Evolutionary conservation across 2,113 vertebrate species (phyloP).

Genomic region (Lipotes vexillifer): DNA sequence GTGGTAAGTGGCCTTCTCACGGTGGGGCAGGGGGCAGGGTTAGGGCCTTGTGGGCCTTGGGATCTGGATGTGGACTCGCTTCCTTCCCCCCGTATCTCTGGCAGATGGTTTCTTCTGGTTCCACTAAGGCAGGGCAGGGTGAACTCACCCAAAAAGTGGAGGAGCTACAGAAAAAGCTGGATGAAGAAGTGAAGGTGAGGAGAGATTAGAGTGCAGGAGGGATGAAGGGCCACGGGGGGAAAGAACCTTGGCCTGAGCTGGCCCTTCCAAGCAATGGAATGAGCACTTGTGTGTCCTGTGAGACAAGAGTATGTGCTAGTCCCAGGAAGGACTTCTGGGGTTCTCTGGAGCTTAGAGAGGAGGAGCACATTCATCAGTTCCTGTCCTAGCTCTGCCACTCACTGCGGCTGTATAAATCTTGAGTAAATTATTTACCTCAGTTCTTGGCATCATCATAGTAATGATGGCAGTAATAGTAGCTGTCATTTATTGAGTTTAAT

Average conservation of each 20-base stretch:
- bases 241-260: background rate
- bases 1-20: slow-evolving; percentile 74
- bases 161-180: slow-evolving; percentile 84
- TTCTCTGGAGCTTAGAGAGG: background rate
- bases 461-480: background rate
- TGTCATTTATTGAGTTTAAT: background rate
- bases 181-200: slow-evolving; percentile 83
- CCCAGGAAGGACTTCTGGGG: background rate
- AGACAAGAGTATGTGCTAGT: background rate
- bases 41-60: background rate
- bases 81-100: background rate
- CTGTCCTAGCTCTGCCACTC: background rate
- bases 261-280: background rate
- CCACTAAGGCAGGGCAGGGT: slow-evolving; percentile 69
- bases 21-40: background rate
- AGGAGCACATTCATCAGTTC: background rate
- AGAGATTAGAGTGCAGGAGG: background rate
- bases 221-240: background rate
- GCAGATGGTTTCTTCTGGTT: slow-evolving; percentile 59
- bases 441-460: background rate
- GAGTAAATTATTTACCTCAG: background rate
- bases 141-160: slow-evolving; percentile 80
- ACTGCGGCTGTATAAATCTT: background rate
- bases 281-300: background rate
- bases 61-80: background rate